These are phyloP conservation scores for Merops nubicus DNA, from an alignment of 2,113 vertebrate genomes.

Conservation along the genomic window DNA sequence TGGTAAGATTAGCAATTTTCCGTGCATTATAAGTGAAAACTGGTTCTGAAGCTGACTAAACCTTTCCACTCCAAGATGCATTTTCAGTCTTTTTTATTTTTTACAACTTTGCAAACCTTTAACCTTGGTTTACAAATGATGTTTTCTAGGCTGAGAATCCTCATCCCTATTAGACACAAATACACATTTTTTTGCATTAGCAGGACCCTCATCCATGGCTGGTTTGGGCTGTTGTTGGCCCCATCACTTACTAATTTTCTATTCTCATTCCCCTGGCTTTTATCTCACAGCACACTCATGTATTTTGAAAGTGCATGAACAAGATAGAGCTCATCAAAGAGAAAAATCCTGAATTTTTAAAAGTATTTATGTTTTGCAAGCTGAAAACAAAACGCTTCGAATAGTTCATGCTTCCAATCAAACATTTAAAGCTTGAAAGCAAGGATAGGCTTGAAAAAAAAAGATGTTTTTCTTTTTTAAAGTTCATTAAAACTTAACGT, in stretches of 20 bases:
- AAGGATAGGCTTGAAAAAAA: background rate
- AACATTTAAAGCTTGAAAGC: background rate
- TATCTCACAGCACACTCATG: background rate
- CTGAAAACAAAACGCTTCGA: background rate
- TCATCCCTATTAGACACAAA: background rate
- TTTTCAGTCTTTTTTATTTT: slow-evolving; percentile 15
- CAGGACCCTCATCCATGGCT: background rate
- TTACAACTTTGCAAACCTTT: background rate
- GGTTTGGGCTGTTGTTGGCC: background rate
- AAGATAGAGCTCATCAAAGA: background rate
- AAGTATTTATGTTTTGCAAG: background rate
- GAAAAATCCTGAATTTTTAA: background rate
- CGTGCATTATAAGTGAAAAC: slow-evolving; percentile 13
- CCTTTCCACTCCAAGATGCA: slow-evolving; percentile 15
- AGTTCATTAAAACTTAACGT: background rate
- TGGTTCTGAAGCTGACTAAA: slow-evolving; percentile 30
- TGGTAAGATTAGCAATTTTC: slow-evolving; percentile 60
- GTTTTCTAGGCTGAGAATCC: background rate
- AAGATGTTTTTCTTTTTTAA: background rate
- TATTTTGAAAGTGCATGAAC: background rate
- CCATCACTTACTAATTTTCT: background rate
- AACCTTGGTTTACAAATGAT: background rate
- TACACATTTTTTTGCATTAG: background rate
- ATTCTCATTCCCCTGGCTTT: background rate
- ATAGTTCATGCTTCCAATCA: background rate